Conservation (phyloP, 2,797 vertebrate genomes). For the Hydrophis major region DNA sequence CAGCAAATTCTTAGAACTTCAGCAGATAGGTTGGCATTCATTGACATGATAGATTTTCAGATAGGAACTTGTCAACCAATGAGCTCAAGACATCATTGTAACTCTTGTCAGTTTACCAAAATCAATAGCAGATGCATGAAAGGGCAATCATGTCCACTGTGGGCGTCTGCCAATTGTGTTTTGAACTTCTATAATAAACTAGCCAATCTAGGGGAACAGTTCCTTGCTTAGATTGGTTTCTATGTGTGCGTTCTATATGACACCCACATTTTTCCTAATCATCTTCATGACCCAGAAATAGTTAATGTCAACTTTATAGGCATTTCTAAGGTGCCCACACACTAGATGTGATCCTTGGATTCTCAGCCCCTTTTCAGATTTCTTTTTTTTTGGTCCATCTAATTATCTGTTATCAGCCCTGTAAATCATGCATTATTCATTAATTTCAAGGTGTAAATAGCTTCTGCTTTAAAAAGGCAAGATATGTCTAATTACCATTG, state of each 20-base stretch:
- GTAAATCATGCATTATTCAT: constrained; percentile 60
- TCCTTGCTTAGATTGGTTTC: constrained; percentile 62
- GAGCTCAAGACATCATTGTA: constrained; percentile 75
- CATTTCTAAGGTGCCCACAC: constrained; percentile 76
- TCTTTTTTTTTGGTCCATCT: constrained; percentile 65
- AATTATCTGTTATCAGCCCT: constrained; percentile 64
- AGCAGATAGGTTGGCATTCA: constrained; percentile 64
- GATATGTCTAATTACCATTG: constrained; percentile 39
- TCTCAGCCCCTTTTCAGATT: constrained; percentile 67
- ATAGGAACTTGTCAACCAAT: constrained; percentile 66
- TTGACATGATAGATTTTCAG: constrained; percentile 66
- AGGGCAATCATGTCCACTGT: constrained; percentile 73
- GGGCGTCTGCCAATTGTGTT: constrained; percentile 77
- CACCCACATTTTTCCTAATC: constrained; percentile 82
- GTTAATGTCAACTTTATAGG: constrained; percentile 78
- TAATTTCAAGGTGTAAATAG: constrained; percentile 49
- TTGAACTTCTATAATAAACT: constrained; percentile 73
- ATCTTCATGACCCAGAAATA: constrained; percentile 79
- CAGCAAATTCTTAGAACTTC: constrained; percentile 49
- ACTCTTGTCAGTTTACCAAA: constrained; percentile 75
- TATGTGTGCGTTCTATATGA: constrained; percentile 59
- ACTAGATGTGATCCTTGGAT: constrained; percentile 75
- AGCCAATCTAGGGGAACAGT: constrained; percentile 69
- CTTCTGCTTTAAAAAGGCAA: constrained; percentile 59
- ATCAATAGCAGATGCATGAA: constrained; percentile 76